These are phyloP conservation scores for Phocides pigmalion DNA, from an alignment of 1,140 invertebrate species.

Conservation along the genomic window DNA sequence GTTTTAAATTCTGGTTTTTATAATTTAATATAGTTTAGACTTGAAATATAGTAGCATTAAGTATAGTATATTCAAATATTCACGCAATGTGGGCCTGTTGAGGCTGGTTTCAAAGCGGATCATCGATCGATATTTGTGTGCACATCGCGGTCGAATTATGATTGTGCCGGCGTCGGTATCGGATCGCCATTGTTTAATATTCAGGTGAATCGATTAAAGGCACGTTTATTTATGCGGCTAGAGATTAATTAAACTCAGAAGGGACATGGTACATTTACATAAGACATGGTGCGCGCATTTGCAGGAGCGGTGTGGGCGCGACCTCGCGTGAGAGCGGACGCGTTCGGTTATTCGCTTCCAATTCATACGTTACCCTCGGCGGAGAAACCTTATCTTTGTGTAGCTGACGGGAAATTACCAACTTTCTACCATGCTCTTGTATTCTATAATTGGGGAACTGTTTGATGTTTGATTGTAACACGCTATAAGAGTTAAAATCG, in stretches of 20 bases:
- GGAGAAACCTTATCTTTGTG: constrained; percentile 12
- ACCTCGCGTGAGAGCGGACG: constrained; percentile 60
- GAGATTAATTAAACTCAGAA: constrained; percentile 76
- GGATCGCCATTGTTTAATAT: constrained; percentile 64
- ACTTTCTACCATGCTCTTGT: constrained; percentile 19
- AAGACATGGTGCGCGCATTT: constrained; percentile 78
- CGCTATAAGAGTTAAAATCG: not conserved
- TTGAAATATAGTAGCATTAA: too few species aligned
- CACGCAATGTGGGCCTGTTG: too few species aligned
- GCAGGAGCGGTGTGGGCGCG: constrained; percentile 66
- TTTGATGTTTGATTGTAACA: not conserved
- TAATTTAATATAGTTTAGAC: too few species aligned
- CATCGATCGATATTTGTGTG: constrained; percentile 36
- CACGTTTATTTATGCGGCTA: constrained; percentile 75
- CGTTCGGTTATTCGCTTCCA: constrained; percentile 37
- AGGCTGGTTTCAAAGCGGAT: too few species aligned
- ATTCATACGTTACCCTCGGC: constrained; percentile 36
- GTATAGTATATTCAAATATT: too few species aligned
- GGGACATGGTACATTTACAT: constrained; percentile 77
- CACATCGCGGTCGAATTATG: constrained; percentile 40
- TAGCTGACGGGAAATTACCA: constrained; percentile 17
- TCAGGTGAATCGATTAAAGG: constrained; percentile 65
- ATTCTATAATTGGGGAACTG: constrained; percentile 13
- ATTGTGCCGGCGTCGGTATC: constrained; percentile 46
- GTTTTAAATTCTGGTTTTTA: too few species aligned